phyloP scores from a whole-genome alignment of 2,113 vertebrate species.

The Tragelaphus buxtoni region DNA sequence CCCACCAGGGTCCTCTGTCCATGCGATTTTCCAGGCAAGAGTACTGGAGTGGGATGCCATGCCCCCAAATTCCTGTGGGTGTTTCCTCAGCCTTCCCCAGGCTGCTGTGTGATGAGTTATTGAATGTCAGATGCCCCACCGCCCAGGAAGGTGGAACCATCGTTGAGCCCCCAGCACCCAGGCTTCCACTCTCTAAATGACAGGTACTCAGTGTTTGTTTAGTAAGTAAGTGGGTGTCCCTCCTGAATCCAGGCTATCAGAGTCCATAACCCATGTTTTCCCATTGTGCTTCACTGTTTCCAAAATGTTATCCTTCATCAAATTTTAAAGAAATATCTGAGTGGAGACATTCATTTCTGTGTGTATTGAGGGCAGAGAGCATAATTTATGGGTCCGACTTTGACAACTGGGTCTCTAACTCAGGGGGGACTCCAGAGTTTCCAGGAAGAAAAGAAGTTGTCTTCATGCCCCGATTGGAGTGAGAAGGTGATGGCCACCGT shows the following conservation, averaged over 20 bases:
- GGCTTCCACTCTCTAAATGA: not conserved
- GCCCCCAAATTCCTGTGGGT: conserved; percentile 41
- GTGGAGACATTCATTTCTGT: not conserved
- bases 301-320: not conserved
- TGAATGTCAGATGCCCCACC: not conserved
- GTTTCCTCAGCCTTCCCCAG: not conserved
- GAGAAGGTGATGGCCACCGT: not conserved
- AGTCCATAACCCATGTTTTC: not conserved
- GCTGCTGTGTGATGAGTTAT: not conserved
- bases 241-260: not conserved
- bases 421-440: not conserved
- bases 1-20: rapidly evolving
- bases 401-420: not conserved
- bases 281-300: not conserved
- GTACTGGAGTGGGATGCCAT: not conserved
- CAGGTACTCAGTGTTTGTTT: not conserved
- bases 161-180: not conserved
- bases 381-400: not conserved
- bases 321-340: not conserved
- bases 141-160: not conserved
- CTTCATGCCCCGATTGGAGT: not conserved
- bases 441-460: not conserved
- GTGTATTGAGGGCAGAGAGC: not conserved
- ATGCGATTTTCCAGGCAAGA: too few relatives aligned
- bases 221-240: not conserved